phyloP scores from a whole-genome alignment of 2,113 vertebrate species.

The Bothrops jararaca region DNA sequence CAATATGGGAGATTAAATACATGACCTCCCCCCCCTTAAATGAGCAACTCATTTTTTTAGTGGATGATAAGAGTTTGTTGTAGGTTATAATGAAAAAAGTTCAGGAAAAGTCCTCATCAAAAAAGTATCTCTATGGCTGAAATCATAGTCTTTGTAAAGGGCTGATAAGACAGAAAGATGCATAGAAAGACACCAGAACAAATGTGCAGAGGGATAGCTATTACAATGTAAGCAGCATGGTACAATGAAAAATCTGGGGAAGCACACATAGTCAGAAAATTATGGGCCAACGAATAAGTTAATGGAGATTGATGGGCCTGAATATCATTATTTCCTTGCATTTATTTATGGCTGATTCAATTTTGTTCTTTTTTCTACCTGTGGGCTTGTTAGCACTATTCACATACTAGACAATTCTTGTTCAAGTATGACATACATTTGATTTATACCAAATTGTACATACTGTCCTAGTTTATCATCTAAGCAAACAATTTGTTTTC shows the following conservation, averaged over 20 bases:
- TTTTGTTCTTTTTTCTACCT: background rate
- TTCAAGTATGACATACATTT: background rate
- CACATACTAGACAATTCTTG: background rate
- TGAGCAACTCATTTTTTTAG: background rate
- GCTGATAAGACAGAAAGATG: background rate
- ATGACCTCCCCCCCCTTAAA: background rate
- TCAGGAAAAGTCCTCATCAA: background rate
- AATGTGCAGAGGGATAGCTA: background rate
- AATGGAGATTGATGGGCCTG: background rate
- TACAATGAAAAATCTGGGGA: background rate
- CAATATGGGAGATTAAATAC: background rate
- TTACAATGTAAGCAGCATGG: background rate
- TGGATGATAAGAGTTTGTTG: conserved; percentile 6
- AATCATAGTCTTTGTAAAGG: background rate
- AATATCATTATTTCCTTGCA: background rate
- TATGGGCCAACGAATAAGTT: background rate
- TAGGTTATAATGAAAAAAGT: background rate
- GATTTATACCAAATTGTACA: background rate
- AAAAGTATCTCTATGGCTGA: background rate
- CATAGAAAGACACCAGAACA: background rate
- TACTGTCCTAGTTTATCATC: background rate
- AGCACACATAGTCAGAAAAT: background rate
- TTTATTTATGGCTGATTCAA: background rate
- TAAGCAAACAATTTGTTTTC: background rate
- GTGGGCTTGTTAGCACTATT: background rate